These are phyloP conservation scores for Pterostichus niger DNA, from an alignment of 2,888 invertebrate species.

Conservation along the genomic window DNA sequence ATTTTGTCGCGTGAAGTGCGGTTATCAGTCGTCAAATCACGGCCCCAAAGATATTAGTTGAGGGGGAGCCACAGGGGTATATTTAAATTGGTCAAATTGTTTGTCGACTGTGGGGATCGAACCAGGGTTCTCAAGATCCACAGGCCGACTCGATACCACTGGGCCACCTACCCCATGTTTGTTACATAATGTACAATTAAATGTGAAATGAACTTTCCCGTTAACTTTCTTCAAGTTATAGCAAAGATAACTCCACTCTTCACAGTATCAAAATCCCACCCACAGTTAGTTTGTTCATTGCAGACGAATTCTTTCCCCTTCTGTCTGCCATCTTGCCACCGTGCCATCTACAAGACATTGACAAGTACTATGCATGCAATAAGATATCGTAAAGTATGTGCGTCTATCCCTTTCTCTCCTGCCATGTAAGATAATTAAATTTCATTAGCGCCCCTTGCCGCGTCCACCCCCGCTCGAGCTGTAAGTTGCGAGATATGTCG, in stretches of 20 bases:
- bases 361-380: slow-evolving; percentile 71
- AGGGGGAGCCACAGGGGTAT: too few relatives aligned
- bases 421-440: slow-evolving; percentile 64
- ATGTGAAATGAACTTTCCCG: too few relatives aligned
- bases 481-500: slow-evolving; percentile 56
- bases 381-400: slow-evolving; percentile 76
- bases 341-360: slow-evolving; percentile 43
- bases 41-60: too few relatives aligned
- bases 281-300: background rate
- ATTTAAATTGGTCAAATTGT: too few relatives aligned
- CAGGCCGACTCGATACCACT: too few relatives aligned
- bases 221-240: too few relatives aligned
- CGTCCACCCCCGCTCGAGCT: background rate
- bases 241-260: background rate
- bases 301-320: background rate
- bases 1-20: too few relatives aligned
- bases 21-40: too few relatives aligned
- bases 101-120: too few relatives aligned
- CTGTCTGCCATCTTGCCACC: background rate
- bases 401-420: slow-evolving; percentile 41
- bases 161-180: too few relatives aligned
- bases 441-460: slow-evolving; percentile 55
- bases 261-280: background rate
- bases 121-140: too few relatives aligned
- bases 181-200: too few relatives aligned